phyloP scores from a whole-genome alignment of 2,113 vertebrate genomes.

The Scalopus aquaticus region DNA sequence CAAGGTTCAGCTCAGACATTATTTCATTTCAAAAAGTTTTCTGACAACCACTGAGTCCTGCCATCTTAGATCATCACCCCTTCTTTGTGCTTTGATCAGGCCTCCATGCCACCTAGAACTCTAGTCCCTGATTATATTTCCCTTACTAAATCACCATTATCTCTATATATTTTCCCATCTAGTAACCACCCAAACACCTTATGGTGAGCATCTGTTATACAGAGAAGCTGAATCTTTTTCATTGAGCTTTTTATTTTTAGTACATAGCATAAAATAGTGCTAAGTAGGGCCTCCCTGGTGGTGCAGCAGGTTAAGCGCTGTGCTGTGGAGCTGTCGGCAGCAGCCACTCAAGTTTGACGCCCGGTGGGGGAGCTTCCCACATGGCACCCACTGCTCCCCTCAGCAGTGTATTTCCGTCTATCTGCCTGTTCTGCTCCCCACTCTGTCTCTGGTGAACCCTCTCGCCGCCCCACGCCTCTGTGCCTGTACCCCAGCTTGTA shows the following conservation, averaged over 20 bases:
- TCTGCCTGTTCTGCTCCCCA: too few species aligned
- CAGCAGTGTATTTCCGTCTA: too few species aligned
- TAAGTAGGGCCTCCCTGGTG: too few species aligned
- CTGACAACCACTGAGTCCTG: neutral
- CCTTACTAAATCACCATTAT: neutral
- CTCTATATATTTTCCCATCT: neutral
- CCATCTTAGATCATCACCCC: neutral
- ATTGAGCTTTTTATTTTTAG: slow-evolving; percentile 23
- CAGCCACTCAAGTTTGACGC: too few species aligned
- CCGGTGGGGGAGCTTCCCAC: too few species aligned
- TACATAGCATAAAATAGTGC: neutral
- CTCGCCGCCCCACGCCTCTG: too few species aligned
- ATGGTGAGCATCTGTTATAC: neutral
- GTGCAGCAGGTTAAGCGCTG: too few species aligned
- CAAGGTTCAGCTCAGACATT: neutral
- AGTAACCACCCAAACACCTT: neutral
- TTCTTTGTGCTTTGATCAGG: neutral
- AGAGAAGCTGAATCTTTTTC: neutral
- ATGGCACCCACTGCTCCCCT: too few species aligned
- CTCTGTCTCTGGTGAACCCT: too few species aligned
- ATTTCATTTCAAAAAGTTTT: neutral
- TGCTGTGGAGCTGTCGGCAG: too few species aligned
- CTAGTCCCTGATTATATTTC: neutral
- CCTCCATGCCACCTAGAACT: neutral
- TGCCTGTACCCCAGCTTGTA: too few species aligned